Percentiles rank a stretch among this genome's conserved stretches.
Evolutionary conservation across 2,797 vertebrate genomes (phyloP).

Genomic region (Anguilla marmorata): DNA sequence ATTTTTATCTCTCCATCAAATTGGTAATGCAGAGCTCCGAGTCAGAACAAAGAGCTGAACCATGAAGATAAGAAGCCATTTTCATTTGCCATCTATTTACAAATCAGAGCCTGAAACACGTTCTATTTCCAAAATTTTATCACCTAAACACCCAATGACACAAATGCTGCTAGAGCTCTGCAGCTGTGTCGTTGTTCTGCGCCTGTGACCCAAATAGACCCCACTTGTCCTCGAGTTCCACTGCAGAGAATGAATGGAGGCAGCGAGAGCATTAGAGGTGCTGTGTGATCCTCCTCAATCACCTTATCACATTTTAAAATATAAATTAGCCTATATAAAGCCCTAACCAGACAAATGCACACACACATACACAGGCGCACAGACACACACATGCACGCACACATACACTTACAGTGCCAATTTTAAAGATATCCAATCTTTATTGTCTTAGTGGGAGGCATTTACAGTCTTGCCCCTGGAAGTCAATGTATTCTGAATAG

Average conservation of each 20-base stretch:
- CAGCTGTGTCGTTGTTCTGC: not conserved
- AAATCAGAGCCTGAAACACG: not conserved
- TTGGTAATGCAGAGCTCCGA: conserved; percentile 15
- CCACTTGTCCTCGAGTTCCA: not conserved
- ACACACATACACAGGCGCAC: not conserved
- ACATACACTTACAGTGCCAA: not conserved
- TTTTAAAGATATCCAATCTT: not conserved
- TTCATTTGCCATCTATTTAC: not conserved
- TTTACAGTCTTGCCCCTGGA: not conserved
- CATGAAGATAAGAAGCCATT: not conserved
- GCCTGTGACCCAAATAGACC: not conserved
- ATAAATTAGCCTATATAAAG: not conserved
- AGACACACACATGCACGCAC: not conserved
- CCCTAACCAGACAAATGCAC: not conserved
- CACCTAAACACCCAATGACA: not conserved
- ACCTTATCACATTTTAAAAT: not conserved
- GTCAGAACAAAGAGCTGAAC: conserved; percentile 6
- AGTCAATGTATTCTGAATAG: not conserved
- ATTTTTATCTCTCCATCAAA: not conserved
- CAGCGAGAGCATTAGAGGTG: not conserved
- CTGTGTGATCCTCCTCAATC: not conserved
- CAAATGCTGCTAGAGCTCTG: not conserved
- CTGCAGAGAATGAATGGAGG: not conserved
- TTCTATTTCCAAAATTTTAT: not conserved
- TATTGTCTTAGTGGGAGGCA: not conserved